phyloP scores from a whole-genome alignment of 2,797 vertebrate species.

The Crypturellus tataupa region DNA sequence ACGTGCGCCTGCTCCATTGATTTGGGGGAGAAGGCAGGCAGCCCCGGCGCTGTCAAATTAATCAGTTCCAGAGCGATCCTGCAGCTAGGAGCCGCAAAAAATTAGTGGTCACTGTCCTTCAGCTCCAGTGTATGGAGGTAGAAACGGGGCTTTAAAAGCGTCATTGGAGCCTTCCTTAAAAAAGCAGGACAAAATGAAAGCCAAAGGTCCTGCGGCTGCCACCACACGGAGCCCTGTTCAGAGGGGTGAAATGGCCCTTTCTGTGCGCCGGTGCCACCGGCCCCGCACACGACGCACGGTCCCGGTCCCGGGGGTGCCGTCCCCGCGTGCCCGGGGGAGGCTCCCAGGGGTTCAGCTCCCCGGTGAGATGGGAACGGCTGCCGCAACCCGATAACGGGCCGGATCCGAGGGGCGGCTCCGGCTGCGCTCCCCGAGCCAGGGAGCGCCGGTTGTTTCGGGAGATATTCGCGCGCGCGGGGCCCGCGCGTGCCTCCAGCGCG shows the following conservation, averaged over 20 bases:
- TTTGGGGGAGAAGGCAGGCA: background rate
- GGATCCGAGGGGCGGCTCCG: constrained; percentile 46
- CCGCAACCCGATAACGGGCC: constrained; percentile 63
- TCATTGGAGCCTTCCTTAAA: background rate
- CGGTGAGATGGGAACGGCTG: constrained; percentile 66
- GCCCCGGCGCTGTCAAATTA: constrained; percentile 38
- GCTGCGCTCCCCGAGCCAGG: background rate
- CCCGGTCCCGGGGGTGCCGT: background rate
- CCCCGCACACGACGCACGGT: background rate
- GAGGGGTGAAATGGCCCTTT: background rate
- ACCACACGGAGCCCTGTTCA: background rate
- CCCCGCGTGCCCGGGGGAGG: background rate
- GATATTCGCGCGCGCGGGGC: constrained; percentile 8
- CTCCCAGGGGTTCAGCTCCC: constrained; percentile 53
- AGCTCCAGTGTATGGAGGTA: background rate
- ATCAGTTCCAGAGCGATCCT: constrained; percentile 52
- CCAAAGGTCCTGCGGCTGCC: background rate
- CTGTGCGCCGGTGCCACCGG: background rate
- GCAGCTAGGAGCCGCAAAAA: constrained; percentile 38
- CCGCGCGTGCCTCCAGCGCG: background rate
- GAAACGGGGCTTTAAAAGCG: background rate
- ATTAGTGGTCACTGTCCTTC: constrained; percentile 8
- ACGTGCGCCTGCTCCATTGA: background rate
- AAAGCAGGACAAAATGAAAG: background rate
- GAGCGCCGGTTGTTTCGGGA: constrained; percentile 41